Evolutionary conservation across 2,888 invertebrate species (phyloP), one percentile per base, ranked within the genome.

Genomic region (Drosophila recens): DNA sequence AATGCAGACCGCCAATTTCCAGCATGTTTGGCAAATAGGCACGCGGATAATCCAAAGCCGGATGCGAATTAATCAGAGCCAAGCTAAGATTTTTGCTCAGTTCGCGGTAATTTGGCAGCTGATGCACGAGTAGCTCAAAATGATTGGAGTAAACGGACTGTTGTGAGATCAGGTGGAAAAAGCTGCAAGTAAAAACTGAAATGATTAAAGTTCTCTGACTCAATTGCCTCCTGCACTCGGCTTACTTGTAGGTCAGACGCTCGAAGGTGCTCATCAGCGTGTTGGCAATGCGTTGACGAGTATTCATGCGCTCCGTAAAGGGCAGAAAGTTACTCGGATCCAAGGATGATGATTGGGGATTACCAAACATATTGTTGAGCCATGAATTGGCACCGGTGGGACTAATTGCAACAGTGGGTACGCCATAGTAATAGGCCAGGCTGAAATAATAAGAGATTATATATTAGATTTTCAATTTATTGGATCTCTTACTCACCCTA

Each of bases 311-410:
- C 56, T 92, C 92, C 0, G 92, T 80, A 52, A 91, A 93, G 8
- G 91, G 90, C 17, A 93, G 79, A 72, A 92, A 92, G 56, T 92
- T 89, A 67, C 93, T 93, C 2, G 94, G 93, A 72, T 93, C 91
- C 67, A 93, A 85, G 0, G 94, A 92, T 1, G 93, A 92, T 36
- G 93, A 93, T 43, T 93, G 91, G 0, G 94, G 93, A 84, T 94
- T 94, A 1, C 93, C 94, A 33, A 93, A 91, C 79, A 93, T 91
- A 59, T 92, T 90, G 74, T 93, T 93, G 0, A 93, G 90, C 93
- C 93, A 93, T 4, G 91, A 89, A 52, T 92, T 93, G 15, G 93
- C 91, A 2, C 93, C 93, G 48, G 93, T 89, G 15, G 94, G 93
- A 81, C 93, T 93, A 8, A 93, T 64, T 5, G 91, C 91, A 23